phyloP scores from a whole-genome alignment of 2,888 invertebrate genomes.

The Polydrusus pterygomalis region DNA sequence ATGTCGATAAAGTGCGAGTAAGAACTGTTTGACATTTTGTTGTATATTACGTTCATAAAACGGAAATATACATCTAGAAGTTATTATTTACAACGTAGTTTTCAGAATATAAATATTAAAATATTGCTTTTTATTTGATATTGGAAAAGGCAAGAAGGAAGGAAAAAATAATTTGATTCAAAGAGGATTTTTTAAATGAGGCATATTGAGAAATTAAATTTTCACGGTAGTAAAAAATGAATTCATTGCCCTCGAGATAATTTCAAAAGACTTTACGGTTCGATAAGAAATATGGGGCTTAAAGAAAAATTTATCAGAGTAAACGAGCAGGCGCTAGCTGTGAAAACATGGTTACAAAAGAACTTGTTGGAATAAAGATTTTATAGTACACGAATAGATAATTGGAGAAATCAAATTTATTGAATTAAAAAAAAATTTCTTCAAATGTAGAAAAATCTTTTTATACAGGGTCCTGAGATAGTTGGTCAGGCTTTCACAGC shows the following conservation, averaged over 20 bases:
- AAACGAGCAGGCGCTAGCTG: too few relatives aligned
- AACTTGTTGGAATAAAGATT: too few relatives aligned
- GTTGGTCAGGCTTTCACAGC: too few relatives aligned
- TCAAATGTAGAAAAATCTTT: too few relatives aligned
- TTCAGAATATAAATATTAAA: slow-evolving; percentile 5
- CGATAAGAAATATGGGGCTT: not conserved
- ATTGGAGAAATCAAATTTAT: too few relatives aligned
- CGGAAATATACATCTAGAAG: not conserved
- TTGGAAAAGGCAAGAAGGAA: slow-evolving; percentile 5
- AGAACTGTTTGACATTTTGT: too few relatives aligned
- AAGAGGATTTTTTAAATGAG: slow-evolving; percentile 3
- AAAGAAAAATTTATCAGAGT: not conserved
- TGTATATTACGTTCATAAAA: not conserved
- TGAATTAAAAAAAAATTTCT: too few relatives aligned
- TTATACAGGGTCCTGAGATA: too few relatives aligned
- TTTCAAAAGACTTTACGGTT: not conserved
- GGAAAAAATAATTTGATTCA: slow-evolving; percentile 7
- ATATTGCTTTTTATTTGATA: slow-evolving; percentile 11
- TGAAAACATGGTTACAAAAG: too few relatives aligned
- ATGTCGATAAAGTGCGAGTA: too few relatives aligned
- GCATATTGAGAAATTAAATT: slow-evolving; percentile 17
- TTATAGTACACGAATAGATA: too few relatives aligned
- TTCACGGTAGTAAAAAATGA: not conserved
- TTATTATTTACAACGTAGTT: slow-evolving; percentile 1
- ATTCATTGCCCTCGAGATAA: not conserved